Evolutionary conservation across 2,797 vertebrate species (phyloP).

Genomic region (Hirundo rustica): DNA sequence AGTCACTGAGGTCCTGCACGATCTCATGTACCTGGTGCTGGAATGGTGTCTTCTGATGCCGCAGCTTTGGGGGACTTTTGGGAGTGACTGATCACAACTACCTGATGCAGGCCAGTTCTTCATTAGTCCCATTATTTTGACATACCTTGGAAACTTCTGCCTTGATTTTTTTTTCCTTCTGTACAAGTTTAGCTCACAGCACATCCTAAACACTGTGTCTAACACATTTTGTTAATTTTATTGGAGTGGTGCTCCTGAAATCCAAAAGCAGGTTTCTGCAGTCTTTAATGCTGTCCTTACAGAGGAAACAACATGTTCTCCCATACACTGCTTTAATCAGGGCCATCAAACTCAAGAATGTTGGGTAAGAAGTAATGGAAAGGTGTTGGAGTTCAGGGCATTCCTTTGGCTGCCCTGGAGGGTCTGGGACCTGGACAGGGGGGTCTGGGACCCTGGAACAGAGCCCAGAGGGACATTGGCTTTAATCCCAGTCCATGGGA

Average conservation of each 20-base stretch:
- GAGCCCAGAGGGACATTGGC: too few relatives aligned
- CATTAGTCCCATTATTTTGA: background rate
- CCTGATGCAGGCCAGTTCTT: background rate
- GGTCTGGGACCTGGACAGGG: too few relatives aligned
- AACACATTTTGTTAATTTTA: background rate
- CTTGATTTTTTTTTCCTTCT: background rate
- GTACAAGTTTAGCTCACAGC: background rate
- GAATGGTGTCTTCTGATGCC: background rate
- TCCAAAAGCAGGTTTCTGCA: background rate
- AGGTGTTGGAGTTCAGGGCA: too few relatives aligned
- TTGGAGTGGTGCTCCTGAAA: background rate
- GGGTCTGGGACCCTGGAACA: too few relatives aligned
- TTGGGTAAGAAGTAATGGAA: background rate
- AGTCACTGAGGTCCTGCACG: background rate
- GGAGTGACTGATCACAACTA: background rate
- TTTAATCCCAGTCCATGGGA: too few relatives aligned
- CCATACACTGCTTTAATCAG: background rate
- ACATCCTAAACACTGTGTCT: background rate
- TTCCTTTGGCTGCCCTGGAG: too few relatives aligned
- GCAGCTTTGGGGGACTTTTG: background rate
- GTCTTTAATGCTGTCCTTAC: background rate
- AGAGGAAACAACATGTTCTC: fast-evolving
- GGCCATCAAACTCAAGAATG: background rate
- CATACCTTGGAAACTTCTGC: background rate
- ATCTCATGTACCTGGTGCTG: background rate